phyloP scores from a whole-genome alignment of 1,140 invertebrate genomes.

The Stegodyphus dumicola region DNA sequence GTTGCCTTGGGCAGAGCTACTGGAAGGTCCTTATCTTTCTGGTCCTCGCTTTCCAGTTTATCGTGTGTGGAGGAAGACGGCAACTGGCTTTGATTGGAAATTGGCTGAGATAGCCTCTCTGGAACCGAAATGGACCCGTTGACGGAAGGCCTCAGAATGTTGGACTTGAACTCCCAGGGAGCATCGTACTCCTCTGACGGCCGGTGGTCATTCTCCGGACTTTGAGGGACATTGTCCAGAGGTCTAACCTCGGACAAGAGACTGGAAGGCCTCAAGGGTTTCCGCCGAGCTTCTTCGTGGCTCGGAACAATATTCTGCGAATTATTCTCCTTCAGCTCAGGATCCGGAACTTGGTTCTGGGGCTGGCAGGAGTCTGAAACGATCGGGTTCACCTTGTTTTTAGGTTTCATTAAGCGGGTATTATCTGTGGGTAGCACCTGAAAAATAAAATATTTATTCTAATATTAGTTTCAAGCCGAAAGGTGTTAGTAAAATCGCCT shows the following conservation, averaged over 20 bases:
- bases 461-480: neutral
- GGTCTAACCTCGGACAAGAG: constrained; percentile 40
- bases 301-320: neutral
- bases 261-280: constrained; percentile 28
- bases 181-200: constrained; percentile 63
- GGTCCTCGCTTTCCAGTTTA: constrained; percentile 30
- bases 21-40: constrained; percentile 15
- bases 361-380: constrained; percentile 22
- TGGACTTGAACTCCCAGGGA: constrained; percentile 62
- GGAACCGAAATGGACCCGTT: constrained; percentile 52
- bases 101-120: constrained; percentile 40
- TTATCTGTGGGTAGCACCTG: constrained; percentile 54
- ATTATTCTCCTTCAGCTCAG: constrained; percentile 51
- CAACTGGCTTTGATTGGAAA: constrained; percentile 30
- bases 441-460: neutral
- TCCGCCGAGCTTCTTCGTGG: constrained; percentile 1
- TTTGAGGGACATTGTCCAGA: constrained; percentile 54
- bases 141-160: constrained; percentile 41
- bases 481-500: too few relatives aligned
- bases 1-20: constrained; percentile 15
- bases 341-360: constrained; percentile 23
- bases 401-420: constrained; percentile 25
- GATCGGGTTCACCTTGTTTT: constrained; percentile 15
- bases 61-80: constrained; percentile 45
- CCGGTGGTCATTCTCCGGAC: constrained; percentile 51